phyloP scores from a whole-genome alignment of 2,113 vertebrate genomes.

The Gracilinanus agilis region DNA sequence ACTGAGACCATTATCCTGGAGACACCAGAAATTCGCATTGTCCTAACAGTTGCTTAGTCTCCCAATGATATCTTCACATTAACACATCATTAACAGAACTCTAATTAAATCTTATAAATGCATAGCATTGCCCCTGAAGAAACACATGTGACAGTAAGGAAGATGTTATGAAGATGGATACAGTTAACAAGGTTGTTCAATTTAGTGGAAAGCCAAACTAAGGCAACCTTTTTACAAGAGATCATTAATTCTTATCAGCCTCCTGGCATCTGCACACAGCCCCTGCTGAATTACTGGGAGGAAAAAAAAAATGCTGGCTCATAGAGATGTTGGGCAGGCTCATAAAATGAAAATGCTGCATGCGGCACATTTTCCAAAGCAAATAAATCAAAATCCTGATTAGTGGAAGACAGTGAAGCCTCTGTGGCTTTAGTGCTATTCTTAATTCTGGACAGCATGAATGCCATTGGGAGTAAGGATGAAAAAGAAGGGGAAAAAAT shows the following conservation, averaged over 20 bases:
- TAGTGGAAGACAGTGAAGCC: slow-evolving; percentile 33
- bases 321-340: slow-evolving; percentile 38
- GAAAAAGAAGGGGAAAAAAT: slow-evolving; percentile 29
- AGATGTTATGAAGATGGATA: slow-evolving; percentile 54
- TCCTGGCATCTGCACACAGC: slow-evolving; percentile 29
- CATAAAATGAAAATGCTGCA: slow-evolving; percentile 50
- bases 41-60: neutral
- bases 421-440: slow-evolving; percentile 31
- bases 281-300: slow-evolving; percentile 24
- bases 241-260: slow-evolving; percentile 43
- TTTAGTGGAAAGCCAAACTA: slow-evolving; percentile 59
- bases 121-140: slow-evolving; percentile 51
- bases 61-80: slow-evolving; percentile 41
- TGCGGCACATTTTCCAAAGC: slow-evolving; percentile 51
- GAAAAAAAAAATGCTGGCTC: slow-evolving; percentile 70
- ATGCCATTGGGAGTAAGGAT: neutral
- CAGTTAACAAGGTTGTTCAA: slow-evolving; percentile 46
- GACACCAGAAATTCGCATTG: rapidly evolving
- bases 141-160: slow-evolving; percentile 51
- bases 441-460: slow-evolving; percentile 24
- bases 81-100: slow-evolving; percentile 37
- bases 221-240: slow-evolving; percentile 64
- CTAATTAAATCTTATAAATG: slow-evolving; percentile 77
- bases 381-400: slow-evolving; percentile 71
- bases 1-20: neutral